Evolutionary conservation across 2,888 invertebrate species (phyloP), one percentile per base, ranked within the genome.

Genomic region (Masnerella sp.): DNA sequence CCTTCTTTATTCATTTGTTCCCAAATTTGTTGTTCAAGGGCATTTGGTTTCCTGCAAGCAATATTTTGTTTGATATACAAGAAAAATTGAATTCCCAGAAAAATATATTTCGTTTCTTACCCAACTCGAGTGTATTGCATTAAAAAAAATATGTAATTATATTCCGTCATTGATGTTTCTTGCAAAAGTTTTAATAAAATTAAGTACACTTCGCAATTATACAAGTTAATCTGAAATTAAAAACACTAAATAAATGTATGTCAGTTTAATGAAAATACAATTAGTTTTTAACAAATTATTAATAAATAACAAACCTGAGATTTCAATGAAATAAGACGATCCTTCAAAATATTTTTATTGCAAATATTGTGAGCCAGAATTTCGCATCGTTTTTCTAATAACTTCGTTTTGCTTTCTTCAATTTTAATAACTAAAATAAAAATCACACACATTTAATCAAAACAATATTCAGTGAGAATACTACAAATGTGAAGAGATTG

Each of bases 121-220:
- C 83, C 79, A 11, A 58, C 59, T 4, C 85, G 81, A 34, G 80
- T 83, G 38, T 86, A 85, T 67, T 80, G 82, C 76, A 82, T 79
- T 20, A 86, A 68, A 30, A 85, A 86, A 40, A 69, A 79, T 17
- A 85, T 76, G 40, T 81, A 79, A 70, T 81, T 79, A 36, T 78
- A 81, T 40, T 79, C 79, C 25, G 81, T 75, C 40, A 79, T 69
- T 45, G 81, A 79, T 56, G 79, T 80, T 22, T 81, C 79, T 18
- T 77, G 75, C 25, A 85, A 62, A 8, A 89, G 81, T 43, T 88
- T 84, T 67, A 89, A 79, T 38, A 90, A 85, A 12, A 88, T 87
- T 17, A 87, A 79, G 74, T 89, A 89, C 2, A 89, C 88, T 84
- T 90, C 90, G 70, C 90, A 90, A 74, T 90, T 84, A 79, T 90